Evolutionary conservation across 64 coral and sea anemone genomes (phyloP).

Genomic region (Orbicella faveolata): DNA sequence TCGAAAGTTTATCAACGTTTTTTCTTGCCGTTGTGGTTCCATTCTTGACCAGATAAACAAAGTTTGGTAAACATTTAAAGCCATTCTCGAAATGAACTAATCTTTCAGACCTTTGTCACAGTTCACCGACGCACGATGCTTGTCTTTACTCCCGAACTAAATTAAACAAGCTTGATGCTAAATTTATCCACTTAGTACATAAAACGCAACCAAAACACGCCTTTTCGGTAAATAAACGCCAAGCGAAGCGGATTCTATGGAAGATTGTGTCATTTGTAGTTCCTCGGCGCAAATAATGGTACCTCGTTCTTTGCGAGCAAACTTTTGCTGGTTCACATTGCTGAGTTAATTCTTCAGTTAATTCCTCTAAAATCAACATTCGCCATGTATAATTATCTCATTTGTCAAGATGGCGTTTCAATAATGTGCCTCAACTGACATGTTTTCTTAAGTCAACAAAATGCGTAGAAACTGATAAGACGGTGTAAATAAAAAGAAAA

Average conservation of each 20-base stretch:
- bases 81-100: not conserved
- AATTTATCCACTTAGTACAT: too few relatives aligned
- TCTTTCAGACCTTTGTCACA: not conserved
- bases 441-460: not conserved
- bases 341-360: not conserved
- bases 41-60: not conserved
- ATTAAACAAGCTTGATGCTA: too few relatives aligned
- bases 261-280: too few relatives aligned
- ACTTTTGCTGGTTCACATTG: not conserved
- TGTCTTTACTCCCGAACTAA: too few relatives aligned
- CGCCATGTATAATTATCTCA: not conserved
- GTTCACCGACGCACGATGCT: too few relatives aligned
- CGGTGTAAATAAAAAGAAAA: not conserved
- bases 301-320: too few relatives aligned
- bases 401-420: constrained; percentile 1
- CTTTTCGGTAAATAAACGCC: too few relatives aligned
- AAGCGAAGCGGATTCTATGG: too few relatives aligned
- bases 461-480: not conserved
- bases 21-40: not conserved
- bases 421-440: not conserved
- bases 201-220: too few relatives aligned
- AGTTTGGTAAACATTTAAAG: not conserved
- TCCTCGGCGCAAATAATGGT: too few relatives aligned
- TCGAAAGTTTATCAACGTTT: not conserved
- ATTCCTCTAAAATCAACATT: not conserved